Base-by-base conservation (phyloP, 2,888 invertebrate genomes). In the Pyrocoelia pectoralis region DNA sequence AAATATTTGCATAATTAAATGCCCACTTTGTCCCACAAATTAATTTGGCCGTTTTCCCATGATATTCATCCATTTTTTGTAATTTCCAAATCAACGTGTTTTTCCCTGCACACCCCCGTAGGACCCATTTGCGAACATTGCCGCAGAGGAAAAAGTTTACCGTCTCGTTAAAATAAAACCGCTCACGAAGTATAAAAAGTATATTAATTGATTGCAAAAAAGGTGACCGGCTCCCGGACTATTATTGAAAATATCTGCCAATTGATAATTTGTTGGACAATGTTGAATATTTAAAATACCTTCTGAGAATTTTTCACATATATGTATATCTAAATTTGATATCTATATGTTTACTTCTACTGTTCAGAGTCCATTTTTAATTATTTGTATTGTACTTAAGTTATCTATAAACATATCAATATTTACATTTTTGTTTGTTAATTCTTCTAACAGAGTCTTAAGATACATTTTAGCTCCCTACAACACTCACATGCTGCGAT, bases 321-420 rank as follows among this genome's bases (percentile, higher is more conserved):
- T n/a, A n/a, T n/a, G n/a, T 38, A 38, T 38, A 38, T 38, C 38
- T 38, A 17, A 48, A 10, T 14, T 48, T 48, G 1, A 48, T 48
- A 48, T 48, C 48, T 2, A 48, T 48, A 15, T 48, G 48, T 19
- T 48, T 48, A 15, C 18, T 18, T 8, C 48, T 8, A 17, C 9
- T 48, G 9, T 8, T 48, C n/a, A 18, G n/a, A n/a, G n/a, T n/a
- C n/a, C n/a, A n/a, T n/a, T n/a, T 48, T 48, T 19, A 14, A 48
- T 48, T 18, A 48, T 48, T 48, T 18, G 17, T 48, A 48, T 15
- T 48, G 48, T 19, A 48, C 48, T 48, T 12, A 18, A 9, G 19
- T 48, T 48, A 18, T 48, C 48, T 18, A 48, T 18, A 48, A 48
- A 48, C 48, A 48, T 48, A 18, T 48, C 19, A 4, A 17, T 18